A percentile compares a stretch with the other conserved stretches of the same genome.
These are phyloP conservation scores for Cerceris ruficornis DNA, from an alignment of 2,888 invertebrate species.

Conservation along the genomic window DNA sequence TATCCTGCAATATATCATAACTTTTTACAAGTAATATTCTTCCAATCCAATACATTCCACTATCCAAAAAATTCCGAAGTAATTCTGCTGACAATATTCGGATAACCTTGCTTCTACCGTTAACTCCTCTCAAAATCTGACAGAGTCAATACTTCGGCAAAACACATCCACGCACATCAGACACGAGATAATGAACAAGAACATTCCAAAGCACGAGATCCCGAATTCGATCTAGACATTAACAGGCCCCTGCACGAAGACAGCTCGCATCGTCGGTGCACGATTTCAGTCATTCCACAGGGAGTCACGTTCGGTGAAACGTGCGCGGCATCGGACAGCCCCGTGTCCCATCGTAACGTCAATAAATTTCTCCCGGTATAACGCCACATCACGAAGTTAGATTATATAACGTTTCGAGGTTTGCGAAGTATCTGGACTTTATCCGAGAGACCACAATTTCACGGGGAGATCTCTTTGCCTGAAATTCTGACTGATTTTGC, in stretches of 20 bases:
- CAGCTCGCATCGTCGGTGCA: slow-evolving; percentile 49
- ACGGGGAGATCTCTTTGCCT: not conserved
- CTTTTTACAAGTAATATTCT: no score
- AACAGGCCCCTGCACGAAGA: slow-evolving; percentile 44
- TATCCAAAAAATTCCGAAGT: no score
- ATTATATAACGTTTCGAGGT: slow-evolving; percentile 35
- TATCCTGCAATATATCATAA: no score
- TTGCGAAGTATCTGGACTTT: slow-evolving; percentile 31
- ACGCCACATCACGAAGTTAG: slow-evolving; percentile 40
- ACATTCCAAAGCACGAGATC: not conserved
- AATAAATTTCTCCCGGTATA: slow-evolving; percentile 60
- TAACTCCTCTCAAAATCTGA: no score
- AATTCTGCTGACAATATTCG: no score
- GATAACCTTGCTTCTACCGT: no score
- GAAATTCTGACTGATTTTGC: not conserved
- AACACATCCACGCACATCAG: slow-evolving; percentile 30
- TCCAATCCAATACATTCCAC: no score
- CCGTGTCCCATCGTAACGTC: slow-evolving; percentile 50
- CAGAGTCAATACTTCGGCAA: no score
- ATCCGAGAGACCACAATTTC: slow-evolving; percentile 18
- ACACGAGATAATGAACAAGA: not conserved
- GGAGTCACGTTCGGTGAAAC: slow-evolving; percentile 64
- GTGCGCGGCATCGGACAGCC: slow-evolving; percentile 58
- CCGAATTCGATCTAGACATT: slow-evolving; percentile 37
- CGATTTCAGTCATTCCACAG: slow-evolving; percentile 57